phyloP scores from a whole-genome alignment of 2,797 vertebrate species.

The Chiloscyllium punctatum region DNA sequence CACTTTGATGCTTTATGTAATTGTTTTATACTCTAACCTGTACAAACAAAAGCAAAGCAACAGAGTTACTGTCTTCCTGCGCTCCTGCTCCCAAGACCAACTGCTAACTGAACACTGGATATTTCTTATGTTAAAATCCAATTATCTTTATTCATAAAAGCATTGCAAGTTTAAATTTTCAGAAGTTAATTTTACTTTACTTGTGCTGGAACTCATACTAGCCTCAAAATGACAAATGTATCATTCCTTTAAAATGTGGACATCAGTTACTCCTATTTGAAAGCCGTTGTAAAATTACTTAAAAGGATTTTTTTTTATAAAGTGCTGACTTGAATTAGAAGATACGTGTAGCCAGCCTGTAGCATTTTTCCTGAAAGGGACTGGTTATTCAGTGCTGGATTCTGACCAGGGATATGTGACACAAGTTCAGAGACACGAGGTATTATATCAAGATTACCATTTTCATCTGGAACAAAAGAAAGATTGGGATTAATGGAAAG shows the following conservation, averaged over 20 bases:
- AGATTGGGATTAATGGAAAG: not conserved
- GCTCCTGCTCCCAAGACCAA: too few species aligned
- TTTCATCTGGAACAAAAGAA: not conserved
- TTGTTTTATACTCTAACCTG: not conserved
- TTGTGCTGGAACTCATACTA: too few species aligned
- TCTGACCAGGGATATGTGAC: not conserved
- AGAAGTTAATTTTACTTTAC: not conserved
- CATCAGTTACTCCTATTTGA: not conserved
- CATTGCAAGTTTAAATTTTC: not conserved
- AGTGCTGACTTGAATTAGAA: not conserved
- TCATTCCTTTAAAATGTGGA: slow-evolving; percentile 4
- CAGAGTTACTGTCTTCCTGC: not conserved
- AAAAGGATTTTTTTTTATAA: not conserved
- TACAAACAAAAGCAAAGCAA: not conserved
- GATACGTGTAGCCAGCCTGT: not conserved
- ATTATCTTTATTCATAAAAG: not conserved
- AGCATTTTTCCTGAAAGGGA: not conserved
- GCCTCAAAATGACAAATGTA: not conserved
- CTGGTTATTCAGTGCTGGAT: not conserved
- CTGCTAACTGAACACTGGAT: not conserved
- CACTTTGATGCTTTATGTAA: not conserved
- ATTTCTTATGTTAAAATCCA: not conserved
- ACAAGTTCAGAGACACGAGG: not conserved
- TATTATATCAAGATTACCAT: not conserved
- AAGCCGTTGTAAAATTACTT: not conserved